Percentiles rank a stretch among this genome's conserved stretches.
Conservation (phyloP, 2,888 invertebrate genomes). For the Cacoxenus indagator region DNA sequence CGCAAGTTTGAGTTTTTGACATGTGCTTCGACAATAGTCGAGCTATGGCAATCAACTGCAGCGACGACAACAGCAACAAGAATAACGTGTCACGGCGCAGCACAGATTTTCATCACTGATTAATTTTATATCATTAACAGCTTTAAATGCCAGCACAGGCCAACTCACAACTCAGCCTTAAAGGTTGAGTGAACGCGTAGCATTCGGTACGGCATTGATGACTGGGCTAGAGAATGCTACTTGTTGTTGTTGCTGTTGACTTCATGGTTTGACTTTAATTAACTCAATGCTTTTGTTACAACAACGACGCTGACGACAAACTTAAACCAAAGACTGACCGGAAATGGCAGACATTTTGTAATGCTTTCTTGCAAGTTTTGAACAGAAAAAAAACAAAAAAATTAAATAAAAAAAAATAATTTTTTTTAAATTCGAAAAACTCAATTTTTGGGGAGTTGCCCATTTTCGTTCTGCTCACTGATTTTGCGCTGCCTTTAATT, state of each 20-base stretch:
- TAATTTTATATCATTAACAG: constrained; percentile 9
- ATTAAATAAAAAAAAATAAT: too few species aligned
- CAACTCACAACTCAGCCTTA: constrained; percentile 5
- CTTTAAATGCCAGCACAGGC: constrained; percentile 18
- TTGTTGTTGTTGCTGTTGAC: background rate
- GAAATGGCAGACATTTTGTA: constrained; percentile 37
- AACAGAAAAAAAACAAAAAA: background rate
- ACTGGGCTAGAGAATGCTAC: background rate
- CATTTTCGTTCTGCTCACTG: constrained; percentile 10
- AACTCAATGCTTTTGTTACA: background rate
- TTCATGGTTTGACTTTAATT: background rate
- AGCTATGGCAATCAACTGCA: too few species aligned
- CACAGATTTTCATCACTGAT: constrained; percentile 15
- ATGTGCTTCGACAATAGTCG: constrained; percentile 13
- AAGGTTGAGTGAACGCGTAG: constrained; percentile 7
- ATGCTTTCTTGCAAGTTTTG: constrained; percentile 6
- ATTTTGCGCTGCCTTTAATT: constrained; percentile 7
- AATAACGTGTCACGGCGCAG: constrained; percentile 2
- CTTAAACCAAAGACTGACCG: constrained; percentile 21
- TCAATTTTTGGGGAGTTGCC: background rate
- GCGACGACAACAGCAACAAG: background rate
- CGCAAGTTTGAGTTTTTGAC: constrained; percentile 19
- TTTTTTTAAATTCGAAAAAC: too few species aligned
- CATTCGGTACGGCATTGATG: background rate
- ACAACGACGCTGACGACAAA: too few species aligned